phyloP scores from a whole-genome alignment of 1,140 invertebrate genomes.

The Eueides isabella region DNA sequence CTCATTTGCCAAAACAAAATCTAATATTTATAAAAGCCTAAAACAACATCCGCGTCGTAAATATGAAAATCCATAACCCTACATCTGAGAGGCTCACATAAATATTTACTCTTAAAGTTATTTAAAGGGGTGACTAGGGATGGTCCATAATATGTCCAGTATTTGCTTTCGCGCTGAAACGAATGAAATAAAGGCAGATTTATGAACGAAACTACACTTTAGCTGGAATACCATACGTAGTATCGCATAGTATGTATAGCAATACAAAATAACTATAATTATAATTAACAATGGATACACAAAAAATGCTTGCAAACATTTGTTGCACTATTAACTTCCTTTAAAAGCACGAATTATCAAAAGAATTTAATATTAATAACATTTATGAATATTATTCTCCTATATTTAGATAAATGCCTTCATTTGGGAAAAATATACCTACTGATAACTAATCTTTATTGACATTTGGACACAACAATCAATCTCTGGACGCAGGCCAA shows the following conservation, averaged over 20 bases:
- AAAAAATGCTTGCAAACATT: too few species aligned
- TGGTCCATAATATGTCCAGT: conserved; percentile 1
- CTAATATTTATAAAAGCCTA: conserved; percentile 18
- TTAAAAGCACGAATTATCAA: not conserved
- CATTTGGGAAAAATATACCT: not conserved
- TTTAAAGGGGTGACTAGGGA: conserved; percentile 16
- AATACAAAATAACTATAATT: too few species aligned
- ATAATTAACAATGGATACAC: too few species aligned
- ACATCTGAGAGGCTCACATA: conserved; percentile 11
- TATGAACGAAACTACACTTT: not conserved
- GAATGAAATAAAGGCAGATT: not conserved
- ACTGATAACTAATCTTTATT: conserved; percentile 42
- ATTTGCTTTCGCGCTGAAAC: conserved; percentile 20
- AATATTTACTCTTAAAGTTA: conserved; percentile 18
- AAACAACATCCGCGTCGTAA: conserved; percentile 5
- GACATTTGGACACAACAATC: conserved; percentile 55
- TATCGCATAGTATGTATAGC: too few species aligned
- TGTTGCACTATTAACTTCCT: too few species aligned
- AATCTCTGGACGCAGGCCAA: conserved; percentile 55
- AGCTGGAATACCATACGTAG: not conserved
- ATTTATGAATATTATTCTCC: not conserved
- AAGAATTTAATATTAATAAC: not conserved
- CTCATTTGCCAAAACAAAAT: not conserved
- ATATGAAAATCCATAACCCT: conserved; percentile 21
- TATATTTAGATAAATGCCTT: not conserved